Evolutionary conservation across 2,888 invertebrate genomes (phyloP).

Genomic region (Cremastinae sp.): DNA sequence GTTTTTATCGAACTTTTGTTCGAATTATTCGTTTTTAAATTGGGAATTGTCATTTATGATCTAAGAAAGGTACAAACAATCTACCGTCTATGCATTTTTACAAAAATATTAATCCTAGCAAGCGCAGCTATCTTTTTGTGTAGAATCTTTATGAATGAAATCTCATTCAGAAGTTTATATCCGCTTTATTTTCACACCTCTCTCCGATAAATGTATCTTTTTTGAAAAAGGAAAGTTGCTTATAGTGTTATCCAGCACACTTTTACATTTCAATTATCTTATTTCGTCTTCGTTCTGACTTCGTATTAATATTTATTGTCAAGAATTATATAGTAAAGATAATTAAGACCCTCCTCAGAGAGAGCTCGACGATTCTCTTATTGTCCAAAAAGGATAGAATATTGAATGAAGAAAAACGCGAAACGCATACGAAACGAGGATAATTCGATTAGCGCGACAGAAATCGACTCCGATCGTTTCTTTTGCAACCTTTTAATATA

Average conservation of each 20-base stretch:
- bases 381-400: constrained; percentile 54
- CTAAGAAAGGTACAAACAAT: constrained; percentile 74
- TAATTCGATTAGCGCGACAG: constrained; percentile 46
- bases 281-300: constrained; percentile 14
- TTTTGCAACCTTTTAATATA: constrained; percentile 45
- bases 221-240: constrained; percentile 10
- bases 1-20: constrained; percentile 13
- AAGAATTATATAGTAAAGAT: constrained; percentile 49
- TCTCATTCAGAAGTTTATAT: constrained; percentile 45
- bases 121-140: constrained; percentile 77
- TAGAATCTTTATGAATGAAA: constrained; percentile 56
- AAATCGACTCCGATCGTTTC: constrained; percentile 62
- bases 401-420: constrained; percentile 36
- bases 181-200: constrained; percentile 15
- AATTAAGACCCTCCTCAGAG: constrained; percentile 1
- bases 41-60: constrained; percentile 37
- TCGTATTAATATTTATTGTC: constrained; percentile 57
- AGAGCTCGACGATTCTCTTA: constrained; percentile 31
- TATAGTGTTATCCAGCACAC: constrained; percentile 55
- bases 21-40: constrained; percentile 22
- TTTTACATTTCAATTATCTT: constrained; percentile 27
- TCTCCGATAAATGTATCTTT: constrained; percentile 2
- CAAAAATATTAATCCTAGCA: constrained; percentile 81
- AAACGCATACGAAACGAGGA: constrained; percentile 44
- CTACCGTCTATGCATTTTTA: constrained; percentile 77